Percentiles rank a stretch among this genome's conserved stretches.
These are phyloP conservation scores for Lagodon rhomboides DNA, from an alignment of 2,797 vertebrate species.

Conservation along the genomic window DNA sequence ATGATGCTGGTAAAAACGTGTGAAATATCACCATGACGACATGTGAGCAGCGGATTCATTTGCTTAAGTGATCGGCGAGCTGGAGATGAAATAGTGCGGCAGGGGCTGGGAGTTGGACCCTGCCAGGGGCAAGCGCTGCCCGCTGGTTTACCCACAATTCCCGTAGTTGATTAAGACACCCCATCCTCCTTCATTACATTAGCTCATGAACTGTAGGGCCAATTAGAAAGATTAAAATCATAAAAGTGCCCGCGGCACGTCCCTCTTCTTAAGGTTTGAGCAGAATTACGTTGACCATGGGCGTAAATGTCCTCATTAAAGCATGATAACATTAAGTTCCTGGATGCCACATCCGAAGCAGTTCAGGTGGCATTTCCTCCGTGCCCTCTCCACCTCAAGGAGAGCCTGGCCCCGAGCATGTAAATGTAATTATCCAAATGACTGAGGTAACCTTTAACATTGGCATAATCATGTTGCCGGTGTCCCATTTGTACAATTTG, in stretches of 20 bases:
- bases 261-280: constrained; percentile 62
- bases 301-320: constrained; percentile 78
- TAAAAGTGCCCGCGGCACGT: constrained; percentile 57
- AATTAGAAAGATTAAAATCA: constrained; percentile 82
- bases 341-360: constrained; percentile 39
- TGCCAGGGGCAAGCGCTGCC: constrained; percentile 44
- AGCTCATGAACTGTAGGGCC: constrained; percentile 70
- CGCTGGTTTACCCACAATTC: constrained; percentile 62
- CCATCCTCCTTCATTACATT: constrained; percentile 69
- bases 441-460: constrained; percentile 72
- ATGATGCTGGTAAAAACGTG: constrained; percentile 72
- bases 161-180: constrained; percentile 62
- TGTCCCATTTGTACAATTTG: constrained; percentile 74
- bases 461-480: constrained; percentile 56
- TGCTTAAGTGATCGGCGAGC: constrained; percentile 78
- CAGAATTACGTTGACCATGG: constrained; percentile 66
- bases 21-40: constrained; percentile 77
- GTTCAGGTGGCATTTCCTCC: constrained; percentile 42
- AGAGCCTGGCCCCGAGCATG: constrained; percentile 58
- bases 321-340: constrained; percentile 63
- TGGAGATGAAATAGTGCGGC: constrained; percentile 67
- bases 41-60: constrained; percentile 75
- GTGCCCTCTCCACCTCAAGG: constrained; percentile 51
- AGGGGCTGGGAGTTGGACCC: constrained; percentile 25
- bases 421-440: constrained; percentile 78